Conservation (phyloP, 2,888 invertebrate species). For the Leptinotarsa peninsularis region DNA sequence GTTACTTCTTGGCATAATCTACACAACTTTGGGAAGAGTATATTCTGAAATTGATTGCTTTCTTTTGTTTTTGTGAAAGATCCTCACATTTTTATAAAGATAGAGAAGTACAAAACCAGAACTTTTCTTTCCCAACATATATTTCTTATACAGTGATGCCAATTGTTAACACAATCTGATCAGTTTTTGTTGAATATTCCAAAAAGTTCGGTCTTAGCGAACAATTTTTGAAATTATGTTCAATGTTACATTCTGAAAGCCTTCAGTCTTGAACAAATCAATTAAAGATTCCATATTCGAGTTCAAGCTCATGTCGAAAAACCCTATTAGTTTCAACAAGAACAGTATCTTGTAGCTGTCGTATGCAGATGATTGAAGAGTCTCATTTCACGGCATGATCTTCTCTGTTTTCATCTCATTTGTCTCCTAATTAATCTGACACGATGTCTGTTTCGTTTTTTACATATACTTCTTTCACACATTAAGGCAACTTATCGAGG, state of each 20-base stretch:
- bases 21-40: too few species aligned
- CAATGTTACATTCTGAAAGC: not conserved
- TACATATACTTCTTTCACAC: constrained; percentile 39
- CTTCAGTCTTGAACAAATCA: not conserved
- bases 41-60: too few species aligned
- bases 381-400: constrained; percentile 59
- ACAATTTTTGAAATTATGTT: too few species aligned
- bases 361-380: constrained; percentile 59
- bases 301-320: constrained; percentile 39
- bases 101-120: too few species aligned
- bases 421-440: constrained; percentile 61
- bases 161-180: too few species aligned
- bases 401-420: constrained; percentile 62
- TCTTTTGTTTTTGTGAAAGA: too few species aligned
- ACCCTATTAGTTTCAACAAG: constrained; percentile 57
- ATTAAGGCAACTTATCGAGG: constrained; percentile 33
- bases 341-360: constrained; percentile 59
- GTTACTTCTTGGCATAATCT: too few species aligned
- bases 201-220: too few species aligned
- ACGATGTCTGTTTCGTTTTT: constrained; percentile 47
- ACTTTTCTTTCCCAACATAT: too few species aligned
- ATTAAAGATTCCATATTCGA: constrained; percentile 1
- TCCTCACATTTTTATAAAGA: too few species aligned
- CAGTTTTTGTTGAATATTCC: too few species aligned
- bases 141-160: too few species aligned